Conservation (phyloP, 2,113 vertebrate species). For the Chaetops frenatus region DNA sequence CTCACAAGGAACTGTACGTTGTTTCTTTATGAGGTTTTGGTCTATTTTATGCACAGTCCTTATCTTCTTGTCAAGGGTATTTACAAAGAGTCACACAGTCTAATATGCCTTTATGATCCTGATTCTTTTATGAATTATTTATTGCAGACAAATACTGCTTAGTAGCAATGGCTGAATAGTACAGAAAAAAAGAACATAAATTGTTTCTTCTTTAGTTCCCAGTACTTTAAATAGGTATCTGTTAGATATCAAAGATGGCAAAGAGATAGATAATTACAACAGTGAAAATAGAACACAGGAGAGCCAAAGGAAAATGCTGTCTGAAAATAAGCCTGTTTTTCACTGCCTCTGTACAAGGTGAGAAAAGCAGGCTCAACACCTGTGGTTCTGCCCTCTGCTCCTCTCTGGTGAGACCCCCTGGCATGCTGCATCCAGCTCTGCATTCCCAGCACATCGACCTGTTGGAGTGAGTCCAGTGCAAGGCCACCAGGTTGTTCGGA, state of each 20-base stretch:
- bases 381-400: neutral
- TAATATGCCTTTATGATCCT: neutral
- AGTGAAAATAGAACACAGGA: neutral
- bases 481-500: neutral
- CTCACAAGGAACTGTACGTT: neutral
- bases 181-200: conserved; percentile 23
- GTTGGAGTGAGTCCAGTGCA: neutral
- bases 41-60: neutral
- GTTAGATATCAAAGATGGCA: conserved; percentile 19
- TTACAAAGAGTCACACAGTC: neutral
- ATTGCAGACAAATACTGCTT: neutral
- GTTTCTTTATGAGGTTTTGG: neutral
- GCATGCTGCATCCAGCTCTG: neutral
- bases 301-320: neutral
- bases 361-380: neutral
- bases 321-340: neutral
- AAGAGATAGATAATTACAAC: conserved; percentile 40
- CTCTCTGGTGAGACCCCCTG: neutral
- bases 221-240: conserved; percentile 32
- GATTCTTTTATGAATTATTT: neutral
- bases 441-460: neutral
- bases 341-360: neutral
- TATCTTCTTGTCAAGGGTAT: neutral
- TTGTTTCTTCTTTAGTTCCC: conserved; percentile 21
- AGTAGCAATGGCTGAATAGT: neutral